Evolutionary conservation across 2,888 invertebrate species (phyloP).

Genomic region (Pegoplata infirma): DNA sequence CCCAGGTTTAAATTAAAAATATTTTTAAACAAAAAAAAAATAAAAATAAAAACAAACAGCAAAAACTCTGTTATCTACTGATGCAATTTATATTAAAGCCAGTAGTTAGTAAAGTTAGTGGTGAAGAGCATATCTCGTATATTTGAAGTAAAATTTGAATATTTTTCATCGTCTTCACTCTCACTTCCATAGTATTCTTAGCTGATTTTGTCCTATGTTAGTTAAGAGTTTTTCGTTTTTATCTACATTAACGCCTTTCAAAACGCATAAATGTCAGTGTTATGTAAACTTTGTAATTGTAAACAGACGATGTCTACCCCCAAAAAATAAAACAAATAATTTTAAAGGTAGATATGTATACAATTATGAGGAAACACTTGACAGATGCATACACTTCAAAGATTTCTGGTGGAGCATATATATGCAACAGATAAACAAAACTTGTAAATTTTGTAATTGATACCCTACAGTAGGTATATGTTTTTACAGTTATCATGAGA

Average conservation of each 20-base stretch:
- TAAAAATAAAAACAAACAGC: conserved; percentile 1
- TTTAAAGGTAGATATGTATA: no score
- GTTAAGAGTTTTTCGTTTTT: conserved; percentile 32
- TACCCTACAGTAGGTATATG: no score
- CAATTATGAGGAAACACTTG: no score
- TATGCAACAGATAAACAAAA: no score
- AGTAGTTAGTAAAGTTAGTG: conserved; percentile 14
- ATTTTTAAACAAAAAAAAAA: background rate
- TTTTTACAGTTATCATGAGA: no score
- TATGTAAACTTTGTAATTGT: conserved; percentile 46
- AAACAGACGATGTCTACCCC: conserved; percentile 32
- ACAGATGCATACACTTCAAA: no score
- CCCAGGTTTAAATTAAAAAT: no score
- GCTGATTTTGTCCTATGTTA: conserved; percentile 35
- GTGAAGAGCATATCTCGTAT: background rate
- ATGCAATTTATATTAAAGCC: conserved; percentile 38
- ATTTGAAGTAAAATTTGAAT: conserved; percentile 53
- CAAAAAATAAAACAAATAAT: no score
- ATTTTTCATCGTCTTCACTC: conserved; percentile 35
- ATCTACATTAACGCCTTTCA: conserved; percentile 43
- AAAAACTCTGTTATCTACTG: conserved; percentile 16
- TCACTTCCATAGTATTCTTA: no score
- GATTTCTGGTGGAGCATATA: no score
- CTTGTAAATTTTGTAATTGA: no score
- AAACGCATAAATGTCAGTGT: conserved; percentile 52